Evolutionary conservation across 2,888 invertebrate species (phyloP), one percentile per base, ranked within the genome.

Genomic region (Exocentrus adspersus): DNA sequence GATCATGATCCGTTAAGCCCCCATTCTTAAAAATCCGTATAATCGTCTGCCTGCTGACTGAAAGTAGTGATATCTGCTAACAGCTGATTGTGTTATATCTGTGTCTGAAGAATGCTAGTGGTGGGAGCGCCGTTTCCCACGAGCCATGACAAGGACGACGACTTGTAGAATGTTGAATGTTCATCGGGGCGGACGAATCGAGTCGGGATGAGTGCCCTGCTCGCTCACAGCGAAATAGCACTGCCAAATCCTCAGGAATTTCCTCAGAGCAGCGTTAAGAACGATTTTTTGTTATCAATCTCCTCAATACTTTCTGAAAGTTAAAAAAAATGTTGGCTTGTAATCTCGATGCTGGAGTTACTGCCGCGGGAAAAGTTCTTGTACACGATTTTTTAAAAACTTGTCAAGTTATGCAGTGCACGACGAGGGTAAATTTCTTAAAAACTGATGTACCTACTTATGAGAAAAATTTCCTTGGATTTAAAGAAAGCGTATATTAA

Each of bases 91-190:
- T 78, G 76, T 75, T 77, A 75, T n/a, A n/a, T 74, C 73, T 37
- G 37, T 37, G 75, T 77, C 76, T 77, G 75, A 74, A 75, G 72
- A 76, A 77, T 75, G 74, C 65, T 14, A 14, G 71, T 73, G 73
- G 80, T 78, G 52, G 60, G 52, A 60, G 53, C 79, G 54, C 46
- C 53, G 60, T 60, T 60, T 60, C 60, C 60, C 60, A 60, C 60
- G 71, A 70, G 70, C 68, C 71, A 75, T 73, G 75, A 77, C 79
- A 80, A 78, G 78, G 80, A 79, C 79, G 77, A 77, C 77, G 75
- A 80, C 78, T 77, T 77, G 78, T 78, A 78, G 79, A 80, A 79
- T 79, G 78, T 60, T 71, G 79, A 80, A 79, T 79, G 78, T 60
- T 71, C 60, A 62, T 50, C 62, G 50, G 62, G 62, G 62, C 62